These are phyloP conservation scores for Enteromius thamalakanensis DNA, from an alignment of 2,797 vertebrate species.

Conservation along the genomic window DNA sequence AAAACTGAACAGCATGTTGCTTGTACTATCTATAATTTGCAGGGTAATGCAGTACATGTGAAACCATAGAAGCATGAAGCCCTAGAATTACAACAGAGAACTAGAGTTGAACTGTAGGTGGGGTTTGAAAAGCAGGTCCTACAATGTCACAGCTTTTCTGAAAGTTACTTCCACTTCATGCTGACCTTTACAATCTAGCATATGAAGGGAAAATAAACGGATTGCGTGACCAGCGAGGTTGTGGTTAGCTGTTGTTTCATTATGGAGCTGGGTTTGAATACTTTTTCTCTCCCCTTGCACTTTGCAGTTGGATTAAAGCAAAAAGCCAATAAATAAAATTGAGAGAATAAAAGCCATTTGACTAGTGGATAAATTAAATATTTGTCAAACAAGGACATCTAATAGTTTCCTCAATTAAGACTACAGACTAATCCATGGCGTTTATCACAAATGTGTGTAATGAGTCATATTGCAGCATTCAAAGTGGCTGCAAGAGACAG, in stretches of 20 bases:
- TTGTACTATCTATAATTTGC: conserved; percentile 16
- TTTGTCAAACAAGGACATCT: conserved; percentile 36
- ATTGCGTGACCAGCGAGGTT: neutral
- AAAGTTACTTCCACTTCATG: neutral
- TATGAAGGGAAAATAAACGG: neutral
- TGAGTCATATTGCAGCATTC: conserved; percentile 46
- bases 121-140: neutral
- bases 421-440: conserved; percentile 28
- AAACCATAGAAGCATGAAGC: neutral
- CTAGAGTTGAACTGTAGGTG: conserved; percentile 4
- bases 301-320: neutral
- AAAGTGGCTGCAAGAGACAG: conserved; percentile 37
- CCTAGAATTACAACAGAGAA: conserved; percentile 14
- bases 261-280: neutral
- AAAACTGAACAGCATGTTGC: conserved; percentile 12
- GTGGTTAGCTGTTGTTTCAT: neutral
- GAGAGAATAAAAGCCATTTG: neutral
- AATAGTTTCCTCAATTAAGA: conserved; percentile 24
- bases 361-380: conserved; percentile 13
- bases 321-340: neutral
- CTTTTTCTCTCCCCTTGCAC: neutral
- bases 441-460: conserved; percentile 45
- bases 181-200: conserved; percentile 3
- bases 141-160: neutral
- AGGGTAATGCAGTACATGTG: neutral